Base-by-base conservation (phyloP, 2,888 invertebrate genomes). In the Poecilus cupreus region DNA sequence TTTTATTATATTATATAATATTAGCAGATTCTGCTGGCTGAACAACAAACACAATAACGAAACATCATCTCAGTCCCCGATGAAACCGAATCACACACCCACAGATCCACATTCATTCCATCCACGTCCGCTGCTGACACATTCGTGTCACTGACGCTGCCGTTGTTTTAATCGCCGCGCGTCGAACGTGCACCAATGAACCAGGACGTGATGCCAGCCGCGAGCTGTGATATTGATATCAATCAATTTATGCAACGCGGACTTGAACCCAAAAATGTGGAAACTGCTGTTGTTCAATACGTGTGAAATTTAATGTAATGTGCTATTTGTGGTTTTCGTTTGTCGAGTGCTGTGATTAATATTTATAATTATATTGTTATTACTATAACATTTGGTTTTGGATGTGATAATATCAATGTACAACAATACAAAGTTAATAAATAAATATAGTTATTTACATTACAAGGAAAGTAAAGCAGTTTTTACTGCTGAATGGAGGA, bases 191-290 rank as follows among this genome's bases (percentile, higher is more conserved):
- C 5, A 32, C 32, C 32, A 32, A 20, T 13, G 6, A 54, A 18
- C 54, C 22, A 22, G 54, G 6, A 60, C 60, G 60, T 60, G 60
- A 24, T 60, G 22, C 54, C 20, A 54, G 10, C 32, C 20, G 60
- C 26, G 60, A 43, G 43, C 43, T 32, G 60, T 60, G 60, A 26
- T 60, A 60, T 60, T 60, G 60, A 60, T 60, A 60, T 26, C 60
- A 24, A 60, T 60, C 60, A 60, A 60, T 60, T 60, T 24, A 60
- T 60, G 60, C 60, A 60, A 26, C 13, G 26, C 60, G 60, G 11
- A 60, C 60, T 60, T 60, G 60, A 60, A 60, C 60, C 22, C 26
- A 60, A 60, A 60, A 60, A 60, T 60, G n/a, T 60, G 13, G 11
- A 13, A 26, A 26, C n/a, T 60, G 60, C n/a, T 60, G 20, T n/a